Base-by-base conservation (phyloP, 2,888 invertebrate species). In the Tetranychus truncatus region DNA sequence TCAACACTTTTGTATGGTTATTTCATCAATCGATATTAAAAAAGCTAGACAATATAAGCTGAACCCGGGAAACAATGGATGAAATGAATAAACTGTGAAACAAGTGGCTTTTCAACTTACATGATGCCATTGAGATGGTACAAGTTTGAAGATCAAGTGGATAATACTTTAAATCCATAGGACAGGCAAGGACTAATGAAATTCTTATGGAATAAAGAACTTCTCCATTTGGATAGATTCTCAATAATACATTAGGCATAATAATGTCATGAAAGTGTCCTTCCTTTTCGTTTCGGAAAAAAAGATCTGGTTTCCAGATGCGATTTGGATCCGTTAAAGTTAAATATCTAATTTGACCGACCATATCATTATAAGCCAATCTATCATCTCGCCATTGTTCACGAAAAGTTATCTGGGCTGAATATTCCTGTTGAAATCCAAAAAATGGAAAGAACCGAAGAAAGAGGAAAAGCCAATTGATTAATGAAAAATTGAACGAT, bases 281-380 rank as follows among this genome's bases (percentile, higher is more conserved):
- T 82, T 93, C 92, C 84, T 95, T 96, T 85, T 96, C 96, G 82
- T 96, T 96, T 76, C 94, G 91, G 85, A 95, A 95, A 87, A 95
- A 96, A 80, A 95, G 86, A 86, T 96, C 96, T 66, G 96, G 96
- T 90, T 95, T 95, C 96, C 96, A 96, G 77, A 96, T 92, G 80
- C 92, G 88, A 84, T 91, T 91, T 75, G 94, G 91, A 84, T 95
- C 95, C 74, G 95, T 92, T 82, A 94, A 86, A 76, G 94, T 93
- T 79, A 94, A 86, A 86, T 93, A 94, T 84, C 77, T 75, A 20
- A 79, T 79, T 75, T 79, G 78, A 74, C 80, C 80, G 15, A 77
- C 76, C 76, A 78, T 77, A 72, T 81, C 81, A 77, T 81, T 80
- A 78, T 81, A 83, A 65, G 81, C 81, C 45, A 83, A 78, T 81